Evolutionary conservation across 2,113 vertebrate species (phyloP).

Genomic region (Donacobius atricapilla): DNA sequence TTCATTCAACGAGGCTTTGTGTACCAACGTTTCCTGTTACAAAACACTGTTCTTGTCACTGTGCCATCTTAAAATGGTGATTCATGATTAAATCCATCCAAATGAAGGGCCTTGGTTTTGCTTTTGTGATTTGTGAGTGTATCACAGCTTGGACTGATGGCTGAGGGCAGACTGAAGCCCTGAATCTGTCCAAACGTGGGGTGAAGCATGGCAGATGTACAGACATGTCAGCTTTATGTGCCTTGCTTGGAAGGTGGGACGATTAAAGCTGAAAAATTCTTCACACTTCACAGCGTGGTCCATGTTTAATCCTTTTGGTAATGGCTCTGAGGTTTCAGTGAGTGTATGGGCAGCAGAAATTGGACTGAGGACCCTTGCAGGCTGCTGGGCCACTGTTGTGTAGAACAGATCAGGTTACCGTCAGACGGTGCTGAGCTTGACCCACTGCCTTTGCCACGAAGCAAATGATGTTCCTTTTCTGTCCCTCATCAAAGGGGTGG

Average conservation of each 20-base stretch:
- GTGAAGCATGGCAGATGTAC: background rate
- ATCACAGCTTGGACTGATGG: background rate
- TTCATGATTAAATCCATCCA: background rate
- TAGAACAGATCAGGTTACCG: background rate
- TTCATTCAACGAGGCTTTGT: background rate
- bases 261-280: background rate
- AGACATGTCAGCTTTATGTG: background rate
- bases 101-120: background rate
- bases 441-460: background rate
- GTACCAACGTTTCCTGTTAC: background rate
- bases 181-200: background rate
- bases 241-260: background rate
- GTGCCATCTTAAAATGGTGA: background rate
- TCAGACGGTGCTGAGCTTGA: background rate
- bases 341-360: background rate
- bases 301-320: background rate
- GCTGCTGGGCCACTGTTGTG: background rate
- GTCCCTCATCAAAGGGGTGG: background rate
- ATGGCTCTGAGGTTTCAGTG: background rate
- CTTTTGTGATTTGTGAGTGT: background rate
- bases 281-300: background rate
- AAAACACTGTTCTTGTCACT: background rate
- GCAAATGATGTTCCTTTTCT: background rate
- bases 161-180: background rate
- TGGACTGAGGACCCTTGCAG: background rate